phyloP scores from a whole-genome alignment of 2,797 vertebrate genomes.

The Malacoctenus gilli region DNA sequence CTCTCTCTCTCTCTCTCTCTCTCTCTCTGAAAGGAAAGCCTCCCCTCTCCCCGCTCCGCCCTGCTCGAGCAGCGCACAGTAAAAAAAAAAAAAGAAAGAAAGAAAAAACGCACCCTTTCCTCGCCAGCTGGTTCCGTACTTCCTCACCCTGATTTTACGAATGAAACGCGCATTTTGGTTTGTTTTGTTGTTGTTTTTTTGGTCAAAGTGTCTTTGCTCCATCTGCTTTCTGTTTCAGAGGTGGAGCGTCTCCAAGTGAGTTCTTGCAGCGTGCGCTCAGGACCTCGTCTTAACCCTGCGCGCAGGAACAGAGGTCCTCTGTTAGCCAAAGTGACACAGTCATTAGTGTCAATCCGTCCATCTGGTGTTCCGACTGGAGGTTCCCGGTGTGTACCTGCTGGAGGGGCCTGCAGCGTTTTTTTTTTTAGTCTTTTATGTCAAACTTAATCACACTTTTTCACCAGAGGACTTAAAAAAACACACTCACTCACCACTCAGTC shows the following conservation, averaged over 20 bases:
- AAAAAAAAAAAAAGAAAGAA: slow-evolving; percentile 30
- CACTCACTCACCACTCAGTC: background rate
- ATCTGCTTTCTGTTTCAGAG: too few species aligned
- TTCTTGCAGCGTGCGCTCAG: slow-evolving; percentile 53
- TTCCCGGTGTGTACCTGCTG: slow-evolving; percentile 10
- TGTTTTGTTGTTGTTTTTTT: too few species aligned
- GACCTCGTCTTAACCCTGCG: slow-evolving; percentile 57
- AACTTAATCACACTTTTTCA: slow-evolving; percentile 15
- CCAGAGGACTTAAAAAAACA: background rate
- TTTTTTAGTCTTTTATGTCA: slow-evolving; percentile 13
- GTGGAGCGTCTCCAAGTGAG: too few species aligned
- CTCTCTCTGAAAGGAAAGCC: slow-evolving; percentile 39
- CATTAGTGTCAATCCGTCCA: slow-evolving; percentile 35
- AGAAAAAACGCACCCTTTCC: too few species aligned
- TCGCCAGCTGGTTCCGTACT: too few species aligned
- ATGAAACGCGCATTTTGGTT: too few species aligned
- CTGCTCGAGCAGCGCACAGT: slow-evolving; percentile 46
- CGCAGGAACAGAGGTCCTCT: slow-evolving; percentile 10
- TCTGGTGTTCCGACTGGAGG: slow-evolving; percentile 34
- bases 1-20: background rate
- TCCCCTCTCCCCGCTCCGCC: slow-evolving; percentile 59
- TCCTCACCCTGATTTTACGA: too few species aligned
- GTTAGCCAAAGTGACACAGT: too few species aligned
- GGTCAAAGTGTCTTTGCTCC: too few species aligned
- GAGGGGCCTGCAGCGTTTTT: slow-evolving; percentile 21